Percentiles rank a stretch among this genome's conserved stretches.
These are phyloP conservation scores for Malacoraja senta DNA, from an alignment of 2,797 vertebrate genomes.

Conservation along the genomic window DNA sequence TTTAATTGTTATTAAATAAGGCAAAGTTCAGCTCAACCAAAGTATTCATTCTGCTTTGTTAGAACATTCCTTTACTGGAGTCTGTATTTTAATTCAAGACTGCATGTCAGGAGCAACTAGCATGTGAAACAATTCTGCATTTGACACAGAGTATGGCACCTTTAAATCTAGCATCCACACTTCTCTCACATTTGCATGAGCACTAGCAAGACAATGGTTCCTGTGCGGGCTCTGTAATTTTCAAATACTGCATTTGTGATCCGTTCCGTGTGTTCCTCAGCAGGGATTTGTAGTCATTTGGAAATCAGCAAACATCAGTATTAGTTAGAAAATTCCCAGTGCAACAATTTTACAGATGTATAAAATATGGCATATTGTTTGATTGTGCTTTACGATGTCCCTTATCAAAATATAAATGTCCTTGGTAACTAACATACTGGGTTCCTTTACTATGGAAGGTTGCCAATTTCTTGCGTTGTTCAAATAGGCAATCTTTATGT, in stretches of 20 bases:
- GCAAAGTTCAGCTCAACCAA: no score
- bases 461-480: neutral
- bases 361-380: neutral
- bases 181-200: neutral
- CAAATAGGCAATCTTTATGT: neutral
- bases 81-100: no score
- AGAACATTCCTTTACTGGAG: no score
- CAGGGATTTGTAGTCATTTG: neutral
- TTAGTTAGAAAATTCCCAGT: neutral
- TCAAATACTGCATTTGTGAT: neutral
- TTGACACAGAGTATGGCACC: no score
- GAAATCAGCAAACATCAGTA: neutral
- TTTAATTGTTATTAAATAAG: no score
- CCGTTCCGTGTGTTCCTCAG: neutral
- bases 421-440: neutral
- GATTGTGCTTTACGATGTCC: neutral
- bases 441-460: neutral
- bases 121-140: no score
- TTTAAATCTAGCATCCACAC: no score
- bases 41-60: no score
- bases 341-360: neutral
- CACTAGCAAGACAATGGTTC: neutral
- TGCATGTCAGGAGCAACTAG: no score
- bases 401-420: conserved; percentile 6
- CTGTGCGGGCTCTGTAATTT: neutral